phyloP scores from a whole-genome alignment of 2,888 invertebrate species.

The Linnaemya tessellans region DNA sequence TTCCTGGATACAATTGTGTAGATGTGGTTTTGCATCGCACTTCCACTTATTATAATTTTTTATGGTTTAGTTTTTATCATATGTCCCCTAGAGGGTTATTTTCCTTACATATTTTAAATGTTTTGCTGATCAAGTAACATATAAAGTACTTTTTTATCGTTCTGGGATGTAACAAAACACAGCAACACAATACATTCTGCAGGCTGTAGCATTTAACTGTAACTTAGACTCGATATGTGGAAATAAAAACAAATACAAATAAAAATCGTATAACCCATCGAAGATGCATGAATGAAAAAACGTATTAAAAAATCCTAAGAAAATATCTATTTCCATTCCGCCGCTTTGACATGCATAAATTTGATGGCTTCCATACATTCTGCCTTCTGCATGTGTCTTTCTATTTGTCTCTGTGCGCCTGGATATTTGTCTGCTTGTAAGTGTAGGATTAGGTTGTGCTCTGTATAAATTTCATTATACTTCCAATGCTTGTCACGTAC shows the following conservation, averaged over 20 bases:
- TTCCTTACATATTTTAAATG: not conserved
- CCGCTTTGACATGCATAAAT: constrained; percentile 12
- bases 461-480: constrained; percentile 20
- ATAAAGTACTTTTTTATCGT: not conserved
- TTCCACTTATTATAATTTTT: too few relatives aligned
- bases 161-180: not conserved
- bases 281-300: not conserved
- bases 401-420: not conserved
- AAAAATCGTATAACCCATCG: constrained; percentile 21
- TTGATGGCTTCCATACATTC: not conserved
- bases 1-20: too few relatives aligned
- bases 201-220: constrained; percentile 31
- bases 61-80: too few relatives aligned
- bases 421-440: not conserved
- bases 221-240: constrained; percentile 57
- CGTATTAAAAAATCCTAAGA: not conserved
- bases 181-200: constrained; percentile 8
- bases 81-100: too few relatives aligned
- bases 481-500: constrained; percentile 59
- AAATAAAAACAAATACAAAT: not conserved
- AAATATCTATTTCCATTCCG: constrained; percentile 12
- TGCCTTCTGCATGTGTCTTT: not conserved
- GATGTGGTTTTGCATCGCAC: too few relatives aligned
- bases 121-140: not conserved
- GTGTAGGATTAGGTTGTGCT: not conserved